Conservation (phyloP, 2,113 vertebrate genomes). For the Arvicanthis niloticus region DNA sequence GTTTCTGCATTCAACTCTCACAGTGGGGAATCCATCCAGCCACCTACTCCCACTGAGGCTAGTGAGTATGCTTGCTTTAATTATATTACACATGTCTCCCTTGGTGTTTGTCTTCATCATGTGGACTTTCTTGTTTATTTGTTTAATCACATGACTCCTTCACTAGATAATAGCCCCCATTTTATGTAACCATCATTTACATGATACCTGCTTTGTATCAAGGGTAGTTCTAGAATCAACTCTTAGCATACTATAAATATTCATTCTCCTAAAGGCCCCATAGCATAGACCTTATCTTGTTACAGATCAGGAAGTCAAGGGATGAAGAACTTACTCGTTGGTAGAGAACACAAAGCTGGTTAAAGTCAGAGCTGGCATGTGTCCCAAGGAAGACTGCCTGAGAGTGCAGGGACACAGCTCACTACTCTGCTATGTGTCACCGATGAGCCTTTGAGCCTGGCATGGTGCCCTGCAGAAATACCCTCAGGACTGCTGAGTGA, state of each 20-base stretch:
- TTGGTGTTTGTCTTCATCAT: background rate
- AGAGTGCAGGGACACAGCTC: background rate
- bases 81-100: background rate
- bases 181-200: slow-evolving; percentile 39
- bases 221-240: background rate
- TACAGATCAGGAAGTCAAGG: background rate
- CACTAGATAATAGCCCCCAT: background rate
- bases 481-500: background rate
- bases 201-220: background rate
- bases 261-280: background rate
- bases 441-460: background rate
- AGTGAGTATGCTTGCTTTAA: background rate
- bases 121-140: background rate
- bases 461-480: background rate
- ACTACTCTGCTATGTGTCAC: background rate
- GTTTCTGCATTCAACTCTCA: background rate
- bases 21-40: background rate
- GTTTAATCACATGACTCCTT: background rate
- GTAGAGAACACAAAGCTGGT: background rate
- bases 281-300: background rate
- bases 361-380: background rate
- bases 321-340: background rate
- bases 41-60: background rate
- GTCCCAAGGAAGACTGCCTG: background rate
- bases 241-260: background rate